These are phyloP conservation scores for Macroramphosus scolopax DNA, from an alignment of 2,797 vertebrate genomes.

Conservation along the genomic window DNA sequence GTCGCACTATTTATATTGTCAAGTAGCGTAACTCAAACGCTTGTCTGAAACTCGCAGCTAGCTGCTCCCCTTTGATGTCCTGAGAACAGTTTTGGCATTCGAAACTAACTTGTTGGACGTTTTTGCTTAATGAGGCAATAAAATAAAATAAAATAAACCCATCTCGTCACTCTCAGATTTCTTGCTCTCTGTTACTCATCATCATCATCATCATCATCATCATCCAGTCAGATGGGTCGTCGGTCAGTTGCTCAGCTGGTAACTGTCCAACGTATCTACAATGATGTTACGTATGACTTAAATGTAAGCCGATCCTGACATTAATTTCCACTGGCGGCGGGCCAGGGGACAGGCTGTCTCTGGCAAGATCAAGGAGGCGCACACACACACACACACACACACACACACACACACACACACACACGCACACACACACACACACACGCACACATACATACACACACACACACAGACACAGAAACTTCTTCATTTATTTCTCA, in stretches of 20 bases:
- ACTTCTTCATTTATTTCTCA: constrained; percentile 8
- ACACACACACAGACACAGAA: constrained; percentile 1
- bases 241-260: constrained; percentile 42
- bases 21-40: no score
- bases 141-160: neutral
- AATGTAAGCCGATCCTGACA: constrained; percentile 70
- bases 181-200: neutral
- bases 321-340: constrained; percentile 57
- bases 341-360: constrained; percentile 72
- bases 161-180: neutral
- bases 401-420: neutral
- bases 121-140: neutral
- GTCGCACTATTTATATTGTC: no score
- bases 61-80: neutral
- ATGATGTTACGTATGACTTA: constrained; percentile 53
- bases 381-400: neutral
- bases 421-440: neutral
- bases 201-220: constrained; percentile 53
- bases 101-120: neutral
- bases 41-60: neutral
- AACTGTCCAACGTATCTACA: constrained; percentile 44
- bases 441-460: neutral
- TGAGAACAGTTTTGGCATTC: constrained; percentile 1
- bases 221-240: constrained; percentile 23
- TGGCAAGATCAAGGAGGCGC: constrained; percentile 39